Evolutionary conservation across 2,888 invertebrate genomes (phyloP).

Genomic region (Acanthosepion lycidas): DNA sequence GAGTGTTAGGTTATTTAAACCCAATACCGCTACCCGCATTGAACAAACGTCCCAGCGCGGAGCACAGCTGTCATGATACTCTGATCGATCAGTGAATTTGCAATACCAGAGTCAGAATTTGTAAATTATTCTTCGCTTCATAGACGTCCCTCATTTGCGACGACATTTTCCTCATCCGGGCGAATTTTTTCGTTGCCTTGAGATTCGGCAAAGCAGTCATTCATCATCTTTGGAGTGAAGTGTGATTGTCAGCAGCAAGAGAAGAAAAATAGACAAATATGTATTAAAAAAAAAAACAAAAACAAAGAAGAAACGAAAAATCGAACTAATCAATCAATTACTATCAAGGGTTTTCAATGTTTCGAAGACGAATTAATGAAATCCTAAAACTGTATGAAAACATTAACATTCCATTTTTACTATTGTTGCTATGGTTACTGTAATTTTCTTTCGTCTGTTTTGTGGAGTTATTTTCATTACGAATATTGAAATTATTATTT

Average conservation of each 20-base stretch:
- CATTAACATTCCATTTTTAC: background rate
- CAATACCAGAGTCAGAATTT: background rate
- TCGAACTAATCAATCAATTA: background rate
- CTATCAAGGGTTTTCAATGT: background rate
- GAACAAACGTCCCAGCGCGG: no score
- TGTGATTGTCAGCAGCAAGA: background rate
- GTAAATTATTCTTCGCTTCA: no score
- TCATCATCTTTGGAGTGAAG: background rate
- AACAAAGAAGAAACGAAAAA: background rate
- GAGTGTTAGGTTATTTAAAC: no score
- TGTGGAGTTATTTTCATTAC: background rate
- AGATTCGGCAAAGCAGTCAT: background rate
- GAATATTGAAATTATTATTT: background rate
- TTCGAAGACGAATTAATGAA: background rate
- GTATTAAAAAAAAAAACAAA: background rate
- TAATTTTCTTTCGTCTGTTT: background rate
- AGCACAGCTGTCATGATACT: background rate
- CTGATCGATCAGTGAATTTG: background rate
- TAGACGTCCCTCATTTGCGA: no score
- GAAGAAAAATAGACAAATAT: background rate
- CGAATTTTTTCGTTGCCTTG: conserved; percentile 33
- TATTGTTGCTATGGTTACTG: background rate
- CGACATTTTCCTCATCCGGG: background rate
- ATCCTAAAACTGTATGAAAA: background rate
- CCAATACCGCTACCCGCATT: no score